Conservation (phyloP, 2,888 invertebrate genomes). For the Agriopis leucophaearia region DNA sequence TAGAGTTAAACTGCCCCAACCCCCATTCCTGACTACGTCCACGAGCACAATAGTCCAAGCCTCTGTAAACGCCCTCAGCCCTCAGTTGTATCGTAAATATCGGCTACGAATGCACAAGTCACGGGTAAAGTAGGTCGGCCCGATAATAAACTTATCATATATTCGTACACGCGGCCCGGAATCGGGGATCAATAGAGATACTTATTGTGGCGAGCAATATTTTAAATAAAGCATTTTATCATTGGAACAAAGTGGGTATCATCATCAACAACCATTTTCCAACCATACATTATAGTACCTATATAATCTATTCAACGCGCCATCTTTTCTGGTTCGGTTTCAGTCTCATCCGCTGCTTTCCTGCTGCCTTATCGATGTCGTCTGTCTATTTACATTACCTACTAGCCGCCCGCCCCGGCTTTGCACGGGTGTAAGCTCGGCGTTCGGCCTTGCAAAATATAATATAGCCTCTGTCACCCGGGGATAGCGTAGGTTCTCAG, state of each 20-base stretch:
- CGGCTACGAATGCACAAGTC: conserved; percentile 34
- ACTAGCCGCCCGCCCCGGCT: no score
- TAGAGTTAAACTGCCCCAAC: not conserved
- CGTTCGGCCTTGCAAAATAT: no score
- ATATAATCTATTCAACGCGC: no score
- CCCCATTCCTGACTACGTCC: conserved; percentile 20
- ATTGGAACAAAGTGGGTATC: not conserved
- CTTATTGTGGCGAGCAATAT: conserved; percentile 9
- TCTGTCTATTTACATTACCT: no score
- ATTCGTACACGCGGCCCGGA: conserved; percentile 15
- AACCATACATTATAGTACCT: no score
- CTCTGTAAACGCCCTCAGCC: conserved; percentile 49
- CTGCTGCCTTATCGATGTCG: no score
- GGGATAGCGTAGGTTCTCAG: no score
- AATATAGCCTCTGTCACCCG: no score
- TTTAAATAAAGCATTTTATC: not conserved
- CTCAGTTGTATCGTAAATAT: conserved; percentile 54
- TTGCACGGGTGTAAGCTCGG: no score
- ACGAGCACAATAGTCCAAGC: conserved; percentile 29
- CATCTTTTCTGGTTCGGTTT: no score
- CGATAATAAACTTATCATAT: conserved; percentile 36
- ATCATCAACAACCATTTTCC: no score
- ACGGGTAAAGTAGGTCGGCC: conserved; percentile 34
- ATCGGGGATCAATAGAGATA: conserved; percentile 15
- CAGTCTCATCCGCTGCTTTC: no score